phyloP scores from a whole-genome alignment of 2,888 invertebrate genomes.

The Nymphalis polychloros region DNA sequence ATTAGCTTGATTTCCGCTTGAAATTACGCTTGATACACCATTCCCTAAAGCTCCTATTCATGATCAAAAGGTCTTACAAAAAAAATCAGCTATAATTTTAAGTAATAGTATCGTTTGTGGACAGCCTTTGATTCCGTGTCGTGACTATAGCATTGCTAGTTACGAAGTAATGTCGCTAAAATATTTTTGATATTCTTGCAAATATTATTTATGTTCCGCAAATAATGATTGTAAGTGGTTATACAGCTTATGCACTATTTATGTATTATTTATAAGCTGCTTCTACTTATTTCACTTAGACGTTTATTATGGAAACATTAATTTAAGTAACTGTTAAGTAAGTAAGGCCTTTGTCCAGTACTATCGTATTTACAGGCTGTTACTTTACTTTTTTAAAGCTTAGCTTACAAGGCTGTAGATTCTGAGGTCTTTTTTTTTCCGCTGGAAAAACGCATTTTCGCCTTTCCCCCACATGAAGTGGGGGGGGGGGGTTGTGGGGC shows the following conservation, averaged over 20 bases:
- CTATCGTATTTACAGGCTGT: no score
- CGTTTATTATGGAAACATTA: no score
- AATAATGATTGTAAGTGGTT: conserved; percentile 47
- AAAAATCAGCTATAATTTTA: background rate
- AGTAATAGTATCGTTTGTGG: conserved; percentile 42
- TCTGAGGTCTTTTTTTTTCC: no score
- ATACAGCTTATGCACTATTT: conserved; percentile 20
- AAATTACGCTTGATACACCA: background rate
- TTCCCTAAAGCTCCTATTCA: background rate
- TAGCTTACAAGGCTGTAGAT: no score
- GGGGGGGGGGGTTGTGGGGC: no score
- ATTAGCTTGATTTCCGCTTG: conserved; percentile 2
- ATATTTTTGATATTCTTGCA: conserved; percentile 72
- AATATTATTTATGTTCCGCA: conserved; percentile 56
- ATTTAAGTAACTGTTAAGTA: no score
- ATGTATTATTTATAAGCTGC: background rate
- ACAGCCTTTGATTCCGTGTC: conserved; percentile 55
- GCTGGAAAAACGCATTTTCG: no score
- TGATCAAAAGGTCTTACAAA: background rate
- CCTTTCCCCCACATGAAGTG: no score
- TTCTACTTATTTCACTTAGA: no score
- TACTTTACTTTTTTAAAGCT: no score
- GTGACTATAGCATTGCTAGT: conserved; percentile 73
- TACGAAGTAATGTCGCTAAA: conserved; percentile 69
- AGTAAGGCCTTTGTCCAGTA: no score